phyloP scores from a whole-genome alignment of 53 echinoderm and acorn worm species.

The Holothuria scabra region DNA sequence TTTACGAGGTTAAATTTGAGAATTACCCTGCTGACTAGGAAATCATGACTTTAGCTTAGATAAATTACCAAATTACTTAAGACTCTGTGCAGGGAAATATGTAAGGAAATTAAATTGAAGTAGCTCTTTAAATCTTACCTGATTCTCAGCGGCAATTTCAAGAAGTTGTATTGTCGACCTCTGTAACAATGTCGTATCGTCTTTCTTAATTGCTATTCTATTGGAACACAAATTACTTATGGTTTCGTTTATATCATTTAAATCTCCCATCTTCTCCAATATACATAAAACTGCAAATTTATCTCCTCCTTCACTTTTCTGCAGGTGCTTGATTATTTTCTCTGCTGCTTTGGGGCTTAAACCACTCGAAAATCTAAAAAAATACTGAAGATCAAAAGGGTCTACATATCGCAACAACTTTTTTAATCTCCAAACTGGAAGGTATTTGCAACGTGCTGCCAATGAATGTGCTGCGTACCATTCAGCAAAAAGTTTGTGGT shows the following conservation, averaged over 20 bases:
- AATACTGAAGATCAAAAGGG: constrained; percentile 32
- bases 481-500: constrained; percentile 24
- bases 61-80: too few relatives aligned
- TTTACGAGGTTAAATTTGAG: too few relatives aligned
- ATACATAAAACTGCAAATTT: constrained; percentile 13
- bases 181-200: background rate
- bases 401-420: background rate
- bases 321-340: background rate
- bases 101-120: too few relatives aligned
- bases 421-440: background rate
- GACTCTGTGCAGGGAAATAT: too few relatives aligned
- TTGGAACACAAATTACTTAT: background rate
- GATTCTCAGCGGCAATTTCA: constrained; percentile 5
- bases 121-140: background rate
- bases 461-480: constrained; percentile 23
- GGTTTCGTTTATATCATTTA: too few relatives aligned
- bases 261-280: background rate
- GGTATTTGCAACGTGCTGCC: background rate
- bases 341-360: background rate
- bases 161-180: constrained; percentile 11
- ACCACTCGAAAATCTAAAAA: constrained; percentile 22
- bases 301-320: background rate
- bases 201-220: background rate
- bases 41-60: too few relatives aligned
- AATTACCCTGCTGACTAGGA: too few relatives aligned